Conservation (phyloP, 2,113 vertebrate species). For the Stigmatopora nigra region DNA sequence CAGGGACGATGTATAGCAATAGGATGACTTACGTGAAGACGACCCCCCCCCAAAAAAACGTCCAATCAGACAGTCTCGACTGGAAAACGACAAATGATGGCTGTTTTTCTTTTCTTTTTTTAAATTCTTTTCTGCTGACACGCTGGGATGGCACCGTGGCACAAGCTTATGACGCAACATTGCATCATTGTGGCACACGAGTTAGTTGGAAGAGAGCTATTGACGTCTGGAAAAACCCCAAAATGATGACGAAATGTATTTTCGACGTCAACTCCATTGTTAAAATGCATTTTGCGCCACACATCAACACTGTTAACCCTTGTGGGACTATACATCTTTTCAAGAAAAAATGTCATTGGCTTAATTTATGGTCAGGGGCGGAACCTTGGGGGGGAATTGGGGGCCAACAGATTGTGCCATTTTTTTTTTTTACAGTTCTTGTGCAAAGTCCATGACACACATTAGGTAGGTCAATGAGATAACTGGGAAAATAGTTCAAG, state of each 20-base stretch:
- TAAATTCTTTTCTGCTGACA: constrained; percentile 42
- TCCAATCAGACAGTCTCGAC: background rate
- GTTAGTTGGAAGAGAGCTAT: background rate
- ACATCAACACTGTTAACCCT: too few species aligned
- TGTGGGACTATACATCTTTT: too few species aligned
- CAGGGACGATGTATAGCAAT: too few species aligned
- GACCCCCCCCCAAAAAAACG: background rate
- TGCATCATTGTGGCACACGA: constrained; percentile 41
- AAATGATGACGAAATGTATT: too few species aligned
- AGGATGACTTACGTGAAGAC: background rate
- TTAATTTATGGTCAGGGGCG: too few species aligned
- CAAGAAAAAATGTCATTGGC: too few species aligned
- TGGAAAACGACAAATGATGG: too few species aligned
- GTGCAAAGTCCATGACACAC: constrained; percentile 40
- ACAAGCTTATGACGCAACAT: constrained; percentile 47
- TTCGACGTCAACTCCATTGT: too few species aligned
- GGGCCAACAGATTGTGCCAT: constrained; percentile 19
- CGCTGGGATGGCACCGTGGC: background rate
- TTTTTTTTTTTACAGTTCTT: constrained; percentile 40
- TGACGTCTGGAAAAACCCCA: too few species aligned
- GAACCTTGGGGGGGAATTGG: too few species aligned
- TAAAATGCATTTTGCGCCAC: too few species aligned
- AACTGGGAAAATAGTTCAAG: background rate
- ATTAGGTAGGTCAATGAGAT: constrained; percentile 4
- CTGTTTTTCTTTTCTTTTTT: background rate